phyloP scores from a whole-genome alignment of 2,113 vertebrate species.

The Chrysochloris asiatica region DNA sequence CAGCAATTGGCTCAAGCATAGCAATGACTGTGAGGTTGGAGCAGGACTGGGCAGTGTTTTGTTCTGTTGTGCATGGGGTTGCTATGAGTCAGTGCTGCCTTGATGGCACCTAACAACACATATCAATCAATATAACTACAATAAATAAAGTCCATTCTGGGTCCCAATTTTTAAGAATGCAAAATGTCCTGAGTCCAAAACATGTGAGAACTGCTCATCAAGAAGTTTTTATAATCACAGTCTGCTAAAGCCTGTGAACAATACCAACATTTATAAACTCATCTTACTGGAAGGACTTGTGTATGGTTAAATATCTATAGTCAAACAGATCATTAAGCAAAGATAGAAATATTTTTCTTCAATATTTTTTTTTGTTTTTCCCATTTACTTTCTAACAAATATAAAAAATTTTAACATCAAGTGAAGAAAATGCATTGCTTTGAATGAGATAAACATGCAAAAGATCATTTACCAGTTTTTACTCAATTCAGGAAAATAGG shows the following conservation, averaged over 20 bases:
- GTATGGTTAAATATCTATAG: not conserved
- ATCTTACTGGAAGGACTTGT: not conserved
- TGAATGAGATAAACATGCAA: constrained; percentile 3
- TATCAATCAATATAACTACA: constrained; percentile 30
- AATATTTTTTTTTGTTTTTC: not conserved
- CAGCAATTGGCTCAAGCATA: too few relatives aligned
- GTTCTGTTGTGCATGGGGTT: too few relatives aligned
- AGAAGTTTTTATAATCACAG: not conserved
- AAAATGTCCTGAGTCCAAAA: not conserved
- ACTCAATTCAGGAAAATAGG: constrained; percentile 16
- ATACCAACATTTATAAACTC: constrained; percentile 27
- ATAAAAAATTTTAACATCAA: not conserved
- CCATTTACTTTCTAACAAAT: constrained; percentile 24
- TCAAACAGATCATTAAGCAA: not conserved
- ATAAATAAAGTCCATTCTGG: not conserved
- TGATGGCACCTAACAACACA: too few relatives aligned
- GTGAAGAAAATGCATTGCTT: not conserved
- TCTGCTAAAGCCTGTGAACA: not conserved
- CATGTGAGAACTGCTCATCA: not conserved
- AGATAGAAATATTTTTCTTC: not conserved
- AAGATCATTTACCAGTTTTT: constrained; percentile 21
- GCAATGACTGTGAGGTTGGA: too few relatives aligned
- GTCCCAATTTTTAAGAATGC: constrained; percentile 21
- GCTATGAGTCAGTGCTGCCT: too few relatives aligned
- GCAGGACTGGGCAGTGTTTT: too few relatives aligned